These are phyloP conservation scores for Halcyon chelicuti DNA, from an alignment of 2,797 vertebrate species.

Conservation along the genomic window DNA sequence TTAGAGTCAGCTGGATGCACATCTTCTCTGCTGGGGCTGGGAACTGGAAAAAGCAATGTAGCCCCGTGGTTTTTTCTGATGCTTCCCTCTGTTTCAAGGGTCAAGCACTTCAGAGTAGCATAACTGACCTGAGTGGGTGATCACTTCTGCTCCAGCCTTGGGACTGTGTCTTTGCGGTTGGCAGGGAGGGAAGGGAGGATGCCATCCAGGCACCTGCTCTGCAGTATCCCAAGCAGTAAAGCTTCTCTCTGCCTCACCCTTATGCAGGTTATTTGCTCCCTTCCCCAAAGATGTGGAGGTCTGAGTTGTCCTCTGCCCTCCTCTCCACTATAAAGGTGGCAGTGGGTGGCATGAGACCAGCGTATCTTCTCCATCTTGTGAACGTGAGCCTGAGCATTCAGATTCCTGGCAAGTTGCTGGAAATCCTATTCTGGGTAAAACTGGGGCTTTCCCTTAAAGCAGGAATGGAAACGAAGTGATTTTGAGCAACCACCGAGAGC, in stretches of 20 bases:
- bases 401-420: not conserved
- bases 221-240: not conserved
- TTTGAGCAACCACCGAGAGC: not conserved
- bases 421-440: not conserved
- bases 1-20: not conserved
- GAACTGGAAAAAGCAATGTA: not conserved
- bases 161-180: not conserved
- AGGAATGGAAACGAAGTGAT: not conserved
- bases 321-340: not conserved
- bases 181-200: too few species aligned
- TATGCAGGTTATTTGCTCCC: not conserved
- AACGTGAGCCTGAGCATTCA: not conserved
- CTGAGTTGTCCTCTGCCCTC: not conserved
- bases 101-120: not conserved
- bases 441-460: not conserved
- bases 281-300: not conserved
- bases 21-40: not conserved
- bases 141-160: not conserved
- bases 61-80: not conserved
- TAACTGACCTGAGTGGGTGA: not conserved
- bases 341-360: accelerated
- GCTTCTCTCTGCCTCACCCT: not conserved
- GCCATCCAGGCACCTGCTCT: not conserved
- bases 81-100: not conserved
- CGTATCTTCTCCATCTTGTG: not conserved